A percentile compares a stretch with the other conserved stretches of the same genome.
Conservation (phyloP, 2,113 vertebrate species). For the Siniperca chuatsi region DNA sequence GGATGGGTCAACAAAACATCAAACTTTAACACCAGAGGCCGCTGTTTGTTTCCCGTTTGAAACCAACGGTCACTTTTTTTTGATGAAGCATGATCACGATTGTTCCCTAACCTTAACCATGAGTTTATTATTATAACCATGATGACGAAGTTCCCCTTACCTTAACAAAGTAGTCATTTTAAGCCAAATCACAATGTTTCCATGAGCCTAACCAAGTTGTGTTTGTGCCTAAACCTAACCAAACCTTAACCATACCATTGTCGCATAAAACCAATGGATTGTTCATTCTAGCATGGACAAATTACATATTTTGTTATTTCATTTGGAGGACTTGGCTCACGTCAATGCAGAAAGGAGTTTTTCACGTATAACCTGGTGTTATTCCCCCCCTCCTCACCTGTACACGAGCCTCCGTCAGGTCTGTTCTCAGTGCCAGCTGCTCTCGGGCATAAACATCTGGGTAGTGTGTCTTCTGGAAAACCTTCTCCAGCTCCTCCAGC, state of each 20-base stretch:
- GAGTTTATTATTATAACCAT: background rate
- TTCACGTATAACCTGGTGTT: background rate
- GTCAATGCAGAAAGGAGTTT: background rate
- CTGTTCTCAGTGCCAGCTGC: conserved; percentile 96
- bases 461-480: conserved; percentile 99
- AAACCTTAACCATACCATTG: background rate
- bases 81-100: background rate
- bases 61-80: background rate
- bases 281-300: background rate
- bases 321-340: background rate
- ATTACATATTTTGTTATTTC: background rate
- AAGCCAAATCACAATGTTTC: background rate
- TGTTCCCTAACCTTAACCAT: background rate
- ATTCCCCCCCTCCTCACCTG: conserved; percentile 84
- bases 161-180: background rate
- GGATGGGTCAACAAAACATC: too few species aligned
- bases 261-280: background rate
- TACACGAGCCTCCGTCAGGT: conserved; percentile 95
- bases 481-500: conserved; percentile 97
- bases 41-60: background rate
- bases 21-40: too few species aligned
- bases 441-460: conserved; percentile 96
- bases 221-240: background rate
- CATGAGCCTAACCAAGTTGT: background rate
- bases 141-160: background rate